Evolutionary conservation across 2,888 invertebrate genomes (phyloP), one percentile per base, ranked within the genome.

Genomic region (Eumacrocentrus americanus): DNA sequence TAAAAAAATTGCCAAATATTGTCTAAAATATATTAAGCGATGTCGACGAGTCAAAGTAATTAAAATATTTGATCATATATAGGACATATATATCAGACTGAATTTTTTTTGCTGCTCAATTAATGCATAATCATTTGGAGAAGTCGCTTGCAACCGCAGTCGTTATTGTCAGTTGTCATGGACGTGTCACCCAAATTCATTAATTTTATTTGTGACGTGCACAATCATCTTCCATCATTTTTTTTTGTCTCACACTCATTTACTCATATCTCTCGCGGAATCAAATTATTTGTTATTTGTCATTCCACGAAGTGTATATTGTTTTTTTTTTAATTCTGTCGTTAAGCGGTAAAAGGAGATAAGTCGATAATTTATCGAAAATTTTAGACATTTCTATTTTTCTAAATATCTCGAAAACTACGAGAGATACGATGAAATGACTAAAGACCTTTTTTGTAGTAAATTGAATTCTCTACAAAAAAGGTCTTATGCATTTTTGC

Each of bases 111-210:
- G 11, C 7, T 42, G 20, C 18, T 42, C 11, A 63, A 65, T 62
- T 63, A 48, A 34, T 48, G 55, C n/a, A n/a, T 48, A 42, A 62
- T 60, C 48, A 61, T 64, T 66, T 52, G 60, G 58, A 63, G 55
- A 63, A 63, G 51, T 54, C 52, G 57, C 56, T 58, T 58, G 61
- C 65, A 72, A 72, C 73, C 72, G 72, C 72, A 73, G 64, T 69
- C 70, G 69, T 74, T 74, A 74, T 74, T 74, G 74, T 74, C 74
- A 73, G 71, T 73, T 74, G 73, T 70, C 73, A 73, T 73, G 74
- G 74, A 74, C 74, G 73, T 66, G 64, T 73, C 62, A 67, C n/a
- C 66, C 68, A 66, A 68, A 61, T 66, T 62, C 44, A 60, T 63
- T 58, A 63, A 60, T 59, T 60, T 63, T 58, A 53, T 61, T 55